Evolutionary conservation across 2,113 vertebrate genomes (phyloP), one percentile per base, ranked within the genome.

Genomic region (Psilopogon haemacephalus): DNA sequence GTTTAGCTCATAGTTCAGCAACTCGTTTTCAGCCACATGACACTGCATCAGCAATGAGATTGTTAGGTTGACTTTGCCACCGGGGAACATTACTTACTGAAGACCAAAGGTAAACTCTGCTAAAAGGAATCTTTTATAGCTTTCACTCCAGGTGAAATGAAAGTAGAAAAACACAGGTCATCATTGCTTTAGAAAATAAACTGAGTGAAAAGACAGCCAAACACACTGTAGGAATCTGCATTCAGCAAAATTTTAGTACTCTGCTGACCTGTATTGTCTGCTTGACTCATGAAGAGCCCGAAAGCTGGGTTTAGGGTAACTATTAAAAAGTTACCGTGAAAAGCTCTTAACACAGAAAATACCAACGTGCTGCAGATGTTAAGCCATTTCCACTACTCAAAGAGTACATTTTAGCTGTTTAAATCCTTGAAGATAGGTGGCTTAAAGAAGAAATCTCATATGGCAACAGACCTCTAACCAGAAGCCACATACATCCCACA

Each of bases 41-140:
- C 0, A 0, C 70, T 32, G 54, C n/a, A 32, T 19, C n/a, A 65
- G 35, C 3, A 5, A 37, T 1, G 1, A 54, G 30, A 62, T n/a
- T 8, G 12, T 32, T 12, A 40, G 5, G 35, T 40, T 50, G 54
- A 84, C 50, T 48, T 85, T 71, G n/a, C 28, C 28, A 18, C 26
- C 48, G 15, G 14, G 37, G 85, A 89, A 65, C 5, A 20, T 69
- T 90, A 44, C 21, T 24, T 5, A 62, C 1, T n/a, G 24, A 75
- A 46, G 23, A 79, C 13, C 11, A 60, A 27, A 2, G 0, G 16
- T 33, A 89, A 89, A 50, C 73, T 13, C 56, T 2, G 1, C 78
- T 67, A 17, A 65, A 82, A 59, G 54, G 11, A 58, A 56, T n/a
- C 23, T 23, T 76, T 12, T 37, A 28, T 5, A 76, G 28, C 19